phyloP scores from a whole-genome alignment of 2,888 invertebrate species.

The Drosophila sordidapex region DNA sequence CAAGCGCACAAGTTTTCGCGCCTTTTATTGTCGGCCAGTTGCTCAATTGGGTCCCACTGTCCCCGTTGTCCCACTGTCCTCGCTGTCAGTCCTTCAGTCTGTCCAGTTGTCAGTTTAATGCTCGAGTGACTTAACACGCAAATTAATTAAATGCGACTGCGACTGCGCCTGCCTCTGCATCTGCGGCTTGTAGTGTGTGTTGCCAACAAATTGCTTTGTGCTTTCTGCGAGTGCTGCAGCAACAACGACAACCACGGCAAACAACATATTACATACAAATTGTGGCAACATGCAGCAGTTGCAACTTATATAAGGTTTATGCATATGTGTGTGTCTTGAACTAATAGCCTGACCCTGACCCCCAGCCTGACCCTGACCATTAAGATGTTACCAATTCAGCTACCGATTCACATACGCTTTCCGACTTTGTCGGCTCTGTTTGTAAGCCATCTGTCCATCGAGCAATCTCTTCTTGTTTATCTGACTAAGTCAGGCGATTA shows the following conservation, averaged over 20 bases:
- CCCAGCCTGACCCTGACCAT: slow-evolving; percentile 23
- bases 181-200: slow-evolving; percentile 32
- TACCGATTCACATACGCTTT: slow-evolving; percentile 14
- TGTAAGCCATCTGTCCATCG: neutral
- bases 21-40: slow-evolving; percentile 44
- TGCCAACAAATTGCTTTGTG: slow-evolving; percentile 62
- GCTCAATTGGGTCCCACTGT: slow-evolving; percentile 13
- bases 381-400: slow-evolving; percentile 24
- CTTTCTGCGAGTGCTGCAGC: slow-evolving; percentile 30
- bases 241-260: slow-evolving; percentile 29
- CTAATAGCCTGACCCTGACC: slow-evolving; percentile 35
- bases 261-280: slow-evolving; percentile 64
- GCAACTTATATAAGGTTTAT: slow-evolving; percentile 21
- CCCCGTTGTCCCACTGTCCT: slow-evolving; percentile 16
- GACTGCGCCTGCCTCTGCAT: slow-evolving; percentile 29
- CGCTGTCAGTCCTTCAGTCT: slow-evolving; percentile 33
- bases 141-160: slow-evolving; percentile 66
- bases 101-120: slow-evolving; percentile 58
- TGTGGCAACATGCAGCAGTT: slow-evolving; percentile 49
- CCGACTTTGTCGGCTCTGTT: neutral
- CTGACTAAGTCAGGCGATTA: neutral
- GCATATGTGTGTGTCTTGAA: slow-evolving; percentile 16
- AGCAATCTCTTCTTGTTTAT: neutral
- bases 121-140: slow-evolving; percentile 63
- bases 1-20: slow-evolving; percentile 50